Evolutionary conservation across 1,140 invertebrate species (phyloP).

Genomic region (Gerris buenoi): DNA sequence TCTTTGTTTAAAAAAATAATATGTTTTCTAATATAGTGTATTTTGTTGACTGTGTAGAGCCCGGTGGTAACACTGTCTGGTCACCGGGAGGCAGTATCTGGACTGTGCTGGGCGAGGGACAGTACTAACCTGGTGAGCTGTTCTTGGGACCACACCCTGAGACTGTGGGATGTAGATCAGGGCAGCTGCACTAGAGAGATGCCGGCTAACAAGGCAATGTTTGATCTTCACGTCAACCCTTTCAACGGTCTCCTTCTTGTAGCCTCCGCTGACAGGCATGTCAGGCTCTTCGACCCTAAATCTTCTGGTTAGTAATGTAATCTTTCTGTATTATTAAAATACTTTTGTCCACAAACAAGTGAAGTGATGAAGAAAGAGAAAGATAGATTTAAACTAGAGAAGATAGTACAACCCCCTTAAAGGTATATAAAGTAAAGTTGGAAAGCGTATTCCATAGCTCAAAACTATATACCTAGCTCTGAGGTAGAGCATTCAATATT

Average conservation of each 20-base stretch:
- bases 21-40: too few species aligned
- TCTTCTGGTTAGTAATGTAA: constrained; percentile 40
- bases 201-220: constrained; percentile 78
- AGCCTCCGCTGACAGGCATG: constrained; percentile 74
- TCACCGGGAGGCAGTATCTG: constrained; percentile 79
- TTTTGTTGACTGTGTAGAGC: too few species aligned
- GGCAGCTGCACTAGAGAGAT: constrained; percentile 67
- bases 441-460: too few species aligned
- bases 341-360: too few species aligned
- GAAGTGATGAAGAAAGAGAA: too few species aligned
- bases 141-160: constrained; percentile 90
- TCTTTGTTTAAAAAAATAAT: too few species aligned
- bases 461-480: too few species aligned
- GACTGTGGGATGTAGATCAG: constrained; percentile 82
- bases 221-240: constrained; percentile 69
- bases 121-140: constrained; percentile 64
- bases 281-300: constrained; percentile 82
- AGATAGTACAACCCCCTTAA: too few species aligned
- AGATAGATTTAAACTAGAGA: too few species aligned
- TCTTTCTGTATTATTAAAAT: too few species aligned
- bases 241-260: constrained; percentile 59
- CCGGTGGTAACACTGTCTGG: constrained; percentile 78
- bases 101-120: constrained; percentile 63
- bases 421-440: too few species aligned
- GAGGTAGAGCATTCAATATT: too few species aligned